These are phyloP conservation scores for Pemphigus obesinymphae DNA, from an alignment of 1,140 invertebrate genomes.

Conservation along the genomic window DNA sequence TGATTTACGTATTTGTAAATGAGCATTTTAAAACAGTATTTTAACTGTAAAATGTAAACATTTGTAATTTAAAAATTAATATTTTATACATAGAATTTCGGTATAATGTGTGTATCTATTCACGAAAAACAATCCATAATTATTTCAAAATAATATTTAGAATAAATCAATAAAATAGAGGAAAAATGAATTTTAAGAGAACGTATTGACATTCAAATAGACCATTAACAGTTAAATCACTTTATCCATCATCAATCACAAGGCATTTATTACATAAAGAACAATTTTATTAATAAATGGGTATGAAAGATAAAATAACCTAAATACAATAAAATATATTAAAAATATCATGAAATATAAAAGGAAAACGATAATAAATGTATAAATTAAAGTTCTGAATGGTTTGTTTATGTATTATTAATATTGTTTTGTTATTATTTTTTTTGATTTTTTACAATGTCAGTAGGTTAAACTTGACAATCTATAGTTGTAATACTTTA, in stretches of 20 bases:
- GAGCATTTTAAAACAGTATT: not conserved
- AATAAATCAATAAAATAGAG: not conserved
- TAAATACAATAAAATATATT: not conserved
- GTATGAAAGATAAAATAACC: not conserved
- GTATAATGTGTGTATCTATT: not conserved
- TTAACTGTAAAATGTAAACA: too few species aligned
- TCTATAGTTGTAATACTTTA: slow-evolving; percentile 22
- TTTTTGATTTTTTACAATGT: not conserved
- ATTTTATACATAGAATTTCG: not conserved
- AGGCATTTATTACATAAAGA: not conserved
- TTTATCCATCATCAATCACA: slow-evolving; percentile 13
- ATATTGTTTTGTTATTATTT: too few species aligned
- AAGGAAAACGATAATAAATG: not conserved
- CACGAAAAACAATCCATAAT: not conserved
- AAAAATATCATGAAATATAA: not conserved
- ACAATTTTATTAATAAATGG: slow-evolving; percentile 11
- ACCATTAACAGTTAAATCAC: not conserved
- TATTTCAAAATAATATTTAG: not conserved
- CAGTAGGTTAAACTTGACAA: slow-evolving; percentile 35
- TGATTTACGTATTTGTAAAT: not conserved
- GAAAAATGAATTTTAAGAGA: not conserved
- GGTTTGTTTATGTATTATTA: not conserved
- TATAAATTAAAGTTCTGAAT: not conserved
- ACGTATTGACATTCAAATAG: not conserved
- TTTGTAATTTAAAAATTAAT: not conserved